Conservation (phyloP, 1,140 invertebrate genomes). For the Cotesia typhae region DNA sequence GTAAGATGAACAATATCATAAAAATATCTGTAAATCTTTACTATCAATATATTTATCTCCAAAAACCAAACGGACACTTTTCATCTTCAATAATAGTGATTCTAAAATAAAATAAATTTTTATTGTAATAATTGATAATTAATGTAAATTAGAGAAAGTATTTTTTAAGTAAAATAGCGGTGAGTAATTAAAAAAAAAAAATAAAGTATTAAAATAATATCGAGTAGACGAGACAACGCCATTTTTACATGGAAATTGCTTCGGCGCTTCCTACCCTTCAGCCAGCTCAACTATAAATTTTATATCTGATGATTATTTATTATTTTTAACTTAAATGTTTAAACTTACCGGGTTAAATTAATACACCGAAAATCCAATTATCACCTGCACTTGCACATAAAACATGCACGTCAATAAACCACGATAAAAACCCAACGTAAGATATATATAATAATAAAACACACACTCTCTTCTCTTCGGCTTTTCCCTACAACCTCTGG, state of each 20-base stretch:
- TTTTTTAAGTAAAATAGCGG: no score
- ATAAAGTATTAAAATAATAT: conserved; percentile 3
- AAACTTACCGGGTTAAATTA: conserved; percentile 52
- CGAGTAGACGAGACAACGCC: conserved; percentile 48
- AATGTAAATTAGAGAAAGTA: no score
- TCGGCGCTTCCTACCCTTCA: conserved; percentile 29
- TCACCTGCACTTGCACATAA: conserved; percentile 44
- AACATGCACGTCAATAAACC: conserved; percentile 46
- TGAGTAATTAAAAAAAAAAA: not conserved
- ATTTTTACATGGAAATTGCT: conserved; percentile 56
- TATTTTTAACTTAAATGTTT: conserved; percentile 20
- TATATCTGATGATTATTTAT: conserved; percentile 25
- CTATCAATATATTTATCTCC: not conserved
- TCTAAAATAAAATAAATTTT: no score
- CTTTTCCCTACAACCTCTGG: conserved; percentile 18
- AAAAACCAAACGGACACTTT: no score
- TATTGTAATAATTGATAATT: no score
- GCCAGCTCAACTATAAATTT: conserved; percentile 8
- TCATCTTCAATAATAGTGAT: no score
- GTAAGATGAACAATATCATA: not conserved
- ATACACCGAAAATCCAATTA: conserved; percentile 48
- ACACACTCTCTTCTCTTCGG: conserved; percentile 11
- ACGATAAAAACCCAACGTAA: conserved; percentile 47
- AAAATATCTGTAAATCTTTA: not conserved
- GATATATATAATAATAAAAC: conserved; percentile 36